Percentiles rank a stretch among this genome's conserved stretches.
Evolutionary conservation across 2,113 vertebrate species (phyloP).

Genomic region (Australoheros scitulus): DNA sequence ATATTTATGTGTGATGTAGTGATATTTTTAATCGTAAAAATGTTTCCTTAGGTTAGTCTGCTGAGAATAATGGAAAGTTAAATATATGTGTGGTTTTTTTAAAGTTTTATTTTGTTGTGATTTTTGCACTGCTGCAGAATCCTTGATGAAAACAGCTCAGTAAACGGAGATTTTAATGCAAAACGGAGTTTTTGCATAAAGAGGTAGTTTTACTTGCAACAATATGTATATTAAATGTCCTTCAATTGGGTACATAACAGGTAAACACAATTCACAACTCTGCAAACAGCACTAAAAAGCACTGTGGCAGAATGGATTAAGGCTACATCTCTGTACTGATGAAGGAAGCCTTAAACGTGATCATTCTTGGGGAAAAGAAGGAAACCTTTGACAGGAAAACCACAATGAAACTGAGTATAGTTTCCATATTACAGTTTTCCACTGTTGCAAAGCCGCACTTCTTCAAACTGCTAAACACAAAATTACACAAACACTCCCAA

Average conservation of each 20-base stretch:
- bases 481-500: background rate
- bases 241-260: background rate
- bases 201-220: accelerated
- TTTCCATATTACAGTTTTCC: background rate
- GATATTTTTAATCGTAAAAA: no score
- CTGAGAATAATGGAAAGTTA: no score
- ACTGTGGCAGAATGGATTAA: accelerated
- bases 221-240: background rate
- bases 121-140: background rate
- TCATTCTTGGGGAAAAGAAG: background rate
- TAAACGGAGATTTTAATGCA: background rate
- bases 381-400: background rate
- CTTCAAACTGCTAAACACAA: background rate
- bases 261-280: accelerated
- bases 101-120: background rate
- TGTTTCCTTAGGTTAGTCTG: no score
- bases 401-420: background rate
- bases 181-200: background rate
- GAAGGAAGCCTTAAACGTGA: background rate
- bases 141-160: background rate
- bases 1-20: no score
- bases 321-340: background rate
- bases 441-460: background rate
- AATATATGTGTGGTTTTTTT: no score
- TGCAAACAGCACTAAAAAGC: no score